These are phyloP conservation scores for Eleginops maclovinus DNA, from an alignment of 2,113 vertebrate species.

Conservation along the genomic window DNA sequence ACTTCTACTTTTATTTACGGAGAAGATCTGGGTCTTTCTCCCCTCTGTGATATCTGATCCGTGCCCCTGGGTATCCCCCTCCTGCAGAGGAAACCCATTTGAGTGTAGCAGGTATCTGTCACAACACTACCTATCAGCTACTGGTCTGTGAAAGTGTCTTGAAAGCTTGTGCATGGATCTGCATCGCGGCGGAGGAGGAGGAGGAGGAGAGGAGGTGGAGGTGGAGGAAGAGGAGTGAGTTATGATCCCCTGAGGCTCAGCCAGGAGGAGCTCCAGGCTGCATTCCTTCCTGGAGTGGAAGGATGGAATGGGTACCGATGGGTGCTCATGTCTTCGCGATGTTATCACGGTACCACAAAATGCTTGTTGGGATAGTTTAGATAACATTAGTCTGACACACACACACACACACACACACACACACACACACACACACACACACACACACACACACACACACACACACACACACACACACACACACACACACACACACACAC, in stretches of 20 bases:
- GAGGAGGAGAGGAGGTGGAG: too few species aligned
- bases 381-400: slow-evolving; percentile 49
- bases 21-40: too few species aligned
- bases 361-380: slow-evolving; percentile 57
- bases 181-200: background rate
- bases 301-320: slow-evolving; percentile 20
- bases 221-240: slow-evolving; percentile 12
- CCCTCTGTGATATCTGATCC: too few species aligned
- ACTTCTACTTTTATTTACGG: too few species aligned
- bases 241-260: slow-evolving; percentile 39
- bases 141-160: slow-evolving; percentile 4
- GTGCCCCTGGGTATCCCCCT: too few species aligned
- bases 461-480: background rate
- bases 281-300: slow-evolving; percentile 39
- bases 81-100: slow-evolving; percentile 16
- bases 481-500: slow-evolving; percentile 42
- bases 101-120: slow-evolving; percentile 19
- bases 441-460: slow-evolving; percentile 28
- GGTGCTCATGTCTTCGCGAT: slow-evolving; percentile 46
- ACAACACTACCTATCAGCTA: background rate
- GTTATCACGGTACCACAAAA: slow-evolving; percentile 55
- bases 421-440: background rate
- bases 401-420: background rate
- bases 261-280: slow-evolving; percentile 26
- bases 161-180: too few species aligned